Evolutionary conservation across 2,888 invertebrate genomes (phyloP).

Genomic region (Rotaria magnacalcarata): DNA sequence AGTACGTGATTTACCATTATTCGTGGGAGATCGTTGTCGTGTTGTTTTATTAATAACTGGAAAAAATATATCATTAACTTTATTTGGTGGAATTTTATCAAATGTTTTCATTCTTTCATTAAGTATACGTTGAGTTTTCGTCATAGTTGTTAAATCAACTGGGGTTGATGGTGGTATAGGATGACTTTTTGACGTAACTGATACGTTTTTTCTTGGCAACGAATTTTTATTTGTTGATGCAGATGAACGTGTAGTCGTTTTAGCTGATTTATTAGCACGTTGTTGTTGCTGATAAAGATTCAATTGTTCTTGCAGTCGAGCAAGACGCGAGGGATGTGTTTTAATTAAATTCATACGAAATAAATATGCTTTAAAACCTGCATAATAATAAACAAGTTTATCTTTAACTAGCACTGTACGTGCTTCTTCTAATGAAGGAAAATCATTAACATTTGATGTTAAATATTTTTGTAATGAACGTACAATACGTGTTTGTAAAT

Average conservation of each 20-base stretch:
- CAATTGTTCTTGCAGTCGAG: neutral
- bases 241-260: neutral
- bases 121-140: conserved; percentile 4
- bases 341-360: neutral
- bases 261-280: neutral
- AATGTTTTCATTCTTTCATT: neutral
- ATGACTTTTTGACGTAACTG: neutral
- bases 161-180: neutral
- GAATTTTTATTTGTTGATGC: neutral
- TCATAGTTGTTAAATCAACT: neutral
- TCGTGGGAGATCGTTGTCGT: neutral
- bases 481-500: neutral
- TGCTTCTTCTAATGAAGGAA: conserved; percentile 39
- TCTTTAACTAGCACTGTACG: conserved; percentile 42
- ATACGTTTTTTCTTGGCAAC: neutral
- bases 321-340: neutral
- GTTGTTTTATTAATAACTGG: neutral
- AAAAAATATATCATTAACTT: neutral
- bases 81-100: neutral
- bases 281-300: neutral
- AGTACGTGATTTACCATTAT: neutral
- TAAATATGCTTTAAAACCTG: conserved; percentile 43
- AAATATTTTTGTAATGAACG: conserved; percentile 6
- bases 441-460: neutral
- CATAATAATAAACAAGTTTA: conserved; percentile 40